Percentiles rank a stretch among this genome's conserved stretches.
Evolutionary conservation across 2,888 invertebrate species (phyloP).

Genomic region (Tuta absoluta): DNA sequence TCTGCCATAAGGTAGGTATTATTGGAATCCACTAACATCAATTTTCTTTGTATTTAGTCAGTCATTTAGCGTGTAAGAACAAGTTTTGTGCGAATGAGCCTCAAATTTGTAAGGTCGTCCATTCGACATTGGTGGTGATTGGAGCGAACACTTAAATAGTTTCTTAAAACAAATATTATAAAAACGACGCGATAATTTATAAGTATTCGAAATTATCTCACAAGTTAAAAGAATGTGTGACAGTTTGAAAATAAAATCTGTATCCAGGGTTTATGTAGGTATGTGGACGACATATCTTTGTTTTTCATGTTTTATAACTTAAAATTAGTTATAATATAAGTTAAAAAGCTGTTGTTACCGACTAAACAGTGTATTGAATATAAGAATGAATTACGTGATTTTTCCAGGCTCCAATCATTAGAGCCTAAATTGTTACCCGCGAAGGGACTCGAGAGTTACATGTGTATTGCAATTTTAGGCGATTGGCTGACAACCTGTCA

Average conservation of each 20-base stretch:
- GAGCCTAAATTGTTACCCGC: too few relatives aligned
- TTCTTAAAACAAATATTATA: not conserved
- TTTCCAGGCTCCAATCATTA: too few relatives aligned
- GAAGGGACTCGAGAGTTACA: too few relatives aligned
- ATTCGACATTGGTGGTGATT: not conserved
- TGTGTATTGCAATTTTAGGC: too few relatives aligned
- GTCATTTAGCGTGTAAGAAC: slow-evolving; percentile 3
- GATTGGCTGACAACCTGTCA: too few relatives aligned
- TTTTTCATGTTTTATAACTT: not conserved
- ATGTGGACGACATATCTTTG: not conserved
- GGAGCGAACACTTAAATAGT: not conserved
- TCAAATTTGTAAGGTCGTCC: not conserved
- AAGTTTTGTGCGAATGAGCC: not conserved
- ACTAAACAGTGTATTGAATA: too few relatives aligned
- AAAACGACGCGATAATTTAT: too few relatives aligned
- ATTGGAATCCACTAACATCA: not conserved
- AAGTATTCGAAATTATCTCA: too few relatives aligned
- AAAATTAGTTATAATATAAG: too few relatives aligned
- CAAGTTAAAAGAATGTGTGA: not conserved
- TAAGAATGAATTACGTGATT: too few relatives aligned
- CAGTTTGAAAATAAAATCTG: not conserved
- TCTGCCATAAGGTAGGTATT: not conserved
- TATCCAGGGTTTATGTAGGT: not conserved
- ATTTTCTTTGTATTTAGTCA: slow-evolving; percentile 6
- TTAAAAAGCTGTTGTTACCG: too few relatives aligned